phyloP scores from a whole-genome alignment of 1,140 invertebrate species.

The Solen grandis region DNA sequence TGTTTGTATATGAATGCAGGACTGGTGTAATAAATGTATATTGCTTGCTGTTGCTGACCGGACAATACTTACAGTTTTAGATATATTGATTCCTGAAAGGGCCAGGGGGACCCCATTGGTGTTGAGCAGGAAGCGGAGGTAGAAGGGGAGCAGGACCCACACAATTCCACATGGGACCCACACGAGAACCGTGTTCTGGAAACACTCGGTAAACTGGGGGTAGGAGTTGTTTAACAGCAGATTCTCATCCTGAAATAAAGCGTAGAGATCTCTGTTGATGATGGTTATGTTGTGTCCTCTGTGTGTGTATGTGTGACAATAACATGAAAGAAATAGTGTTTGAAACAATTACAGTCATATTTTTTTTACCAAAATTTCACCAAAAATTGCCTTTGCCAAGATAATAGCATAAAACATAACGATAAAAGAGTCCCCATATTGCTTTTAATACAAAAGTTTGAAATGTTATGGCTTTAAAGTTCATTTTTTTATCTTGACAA shows the following conservation, averaged over 20 bases:
- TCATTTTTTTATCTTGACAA: no score
- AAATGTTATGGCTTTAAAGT: no score
- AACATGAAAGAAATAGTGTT: neutral
- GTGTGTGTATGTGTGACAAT: neutral
- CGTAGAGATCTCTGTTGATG: neutral
- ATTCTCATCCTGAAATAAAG: slow-evolving; percentile 57
- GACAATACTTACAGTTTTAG: slow-evolving; percentile 46
- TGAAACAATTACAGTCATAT: neutral
- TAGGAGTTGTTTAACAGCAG: slow-evolving; percentile 88
- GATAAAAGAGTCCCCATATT: no score
- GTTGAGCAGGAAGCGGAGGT: slow-evolving; percentile 81
- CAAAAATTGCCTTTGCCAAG: no score
- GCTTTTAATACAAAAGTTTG: no score
- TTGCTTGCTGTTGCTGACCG: no score
- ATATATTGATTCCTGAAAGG: slow-evolving; percentile 26
- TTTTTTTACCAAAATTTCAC: neutral
- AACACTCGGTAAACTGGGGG: slow-evolving; percentile 74
- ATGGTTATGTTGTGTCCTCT: neutral
- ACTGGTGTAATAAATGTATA: no score
- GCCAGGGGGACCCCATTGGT: neutral
- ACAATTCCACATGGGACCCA: slow-evolving; percentile 94
- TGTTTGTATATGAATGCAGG: no score
- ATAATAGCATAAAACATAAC: no score
- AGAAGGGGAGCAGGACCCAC: slow-evolving; percentile 88
- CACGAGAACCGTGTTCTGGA: slow-evolving; percentile 85